Base-by-base conservation (phyloP, 2,797 vertebrate species). In the Cygnus olor region DNA sequence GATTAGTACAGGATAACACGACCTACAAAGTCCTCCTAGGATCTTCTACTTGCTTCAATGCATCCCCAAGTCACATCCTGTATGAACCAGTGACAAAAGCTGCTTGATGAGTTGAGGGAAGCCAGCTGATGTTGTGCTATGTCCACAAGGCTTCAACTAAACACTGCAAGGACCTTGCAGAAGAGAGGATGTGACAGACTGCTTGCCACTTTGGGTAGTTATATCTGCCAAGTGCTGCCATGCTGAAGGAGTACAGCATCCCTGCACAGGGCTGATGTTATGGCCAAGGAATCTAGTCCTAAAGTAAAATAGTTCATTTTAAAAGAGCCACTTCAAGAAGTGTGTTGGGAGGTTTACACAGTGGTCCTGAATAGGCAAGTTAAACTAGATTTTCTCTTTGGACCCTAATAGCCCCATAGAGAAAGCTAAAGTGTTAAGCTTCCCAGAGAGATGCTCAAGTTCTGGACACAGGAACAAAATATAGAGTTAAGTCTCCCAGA, bases 141-240 rank as follows among this genome's bases (percentile, higher is more conserved):
- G 3, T 0, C 72, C 54, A 58, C 22, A 58, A 71, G 25, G 1
- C 56, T 83, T 11, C 49, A 79, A 17, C 74, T 27, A 57, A n/a
- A 85, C 22, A 6, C 54, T 11, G 3, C 25, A 32, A 3, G 9
- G 32, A 38, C 49, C 45, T 14, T 11, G 14, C n/a, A 57, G 32
- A 58, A 54, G 27, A 40, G 19, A 10, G 5, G 63, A 18, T 2
- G 0, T 1, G 2, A 25, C 58, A 85, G 16, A 0, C 4, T 17
- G 30, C 15, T 7, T 56, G 27, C 27, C 57, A 9, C 40, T 36
- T 19, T 2, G 12, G 18, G 0, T 7, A 76, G 44, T 3, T 11
- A 11, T 6, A 56, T 21, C 66, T 45, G 36, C 73, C 70, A 81
- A 63, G 21, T 2, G 5, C 38, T 79, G 79, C 71, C 42, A 18